Evolutionary conservation across 2,888 invertebrate genomes (phyloP), one percentile per base, ranked within the genome.

Genomic region (Petrolisthes cinctipes): DNA sequence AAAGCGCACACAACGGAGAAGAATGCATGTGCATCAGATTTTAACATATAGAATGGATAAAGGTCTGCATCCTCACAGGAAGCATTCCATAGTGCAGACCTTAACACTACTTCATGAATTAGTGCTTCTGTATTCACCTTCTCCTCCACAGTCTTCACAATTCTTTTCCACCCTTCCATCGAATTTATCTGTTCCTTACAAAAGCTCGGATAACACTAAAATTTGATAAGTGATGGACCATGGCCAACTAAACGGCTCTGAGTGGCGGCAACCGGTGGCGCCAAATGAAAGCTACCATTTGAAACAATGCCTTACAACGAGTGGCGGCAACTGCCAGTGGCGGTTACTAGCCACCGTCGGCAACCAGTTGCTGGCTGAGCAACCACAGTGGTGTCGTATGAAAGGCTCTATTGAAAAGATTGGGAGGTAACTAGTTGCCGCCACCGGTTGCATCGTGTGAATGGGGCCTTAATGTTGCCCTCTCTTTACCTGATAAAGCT

Each of bases 391-490:
- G 80, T 7, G 37, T 5, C 5, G 5, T 5, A 56, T 56, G 80
- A 53, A 80, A 53, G 37, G 80, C 80, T 80, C 4, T 20, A 80
- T 56, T 54, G 53, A 4, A 5, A 4, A 53, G 3, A 4, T 53
- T 4, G 37, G 53, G 80, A 80, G 80, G 80, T 54, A 80, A 80
- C 56, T 80, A 80, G 80, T 80, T 37, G 4, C 80, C 17, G 80
- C 5, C 37, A 80, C 80, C 80, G 9, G 56, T 5, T 11, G 53
- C 80, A 17, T 11, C 80, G 51, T 76, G 76, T 76, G 3, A 76
- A n/a, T n/a, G n/a, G n/a, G n/a, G n/a, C n/a, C n/a, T n/a, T n/a
- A n/a, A n/a, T n/a, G n/a, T n/a, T n/a, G n/a, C n/a, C n/a, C n/a
- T n/a, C n/a, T n/a, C n/a, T n/a, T n/a, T n/a, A n/a, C n/a, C n/a